Percentiles rank a stretch among this genome's conserved stretches.
These are phyloP conservation scores for Xenopus borealis DNA, from an alignment of 2,113 vertebrate genomes.

Conservation along the genomic window DNA sequence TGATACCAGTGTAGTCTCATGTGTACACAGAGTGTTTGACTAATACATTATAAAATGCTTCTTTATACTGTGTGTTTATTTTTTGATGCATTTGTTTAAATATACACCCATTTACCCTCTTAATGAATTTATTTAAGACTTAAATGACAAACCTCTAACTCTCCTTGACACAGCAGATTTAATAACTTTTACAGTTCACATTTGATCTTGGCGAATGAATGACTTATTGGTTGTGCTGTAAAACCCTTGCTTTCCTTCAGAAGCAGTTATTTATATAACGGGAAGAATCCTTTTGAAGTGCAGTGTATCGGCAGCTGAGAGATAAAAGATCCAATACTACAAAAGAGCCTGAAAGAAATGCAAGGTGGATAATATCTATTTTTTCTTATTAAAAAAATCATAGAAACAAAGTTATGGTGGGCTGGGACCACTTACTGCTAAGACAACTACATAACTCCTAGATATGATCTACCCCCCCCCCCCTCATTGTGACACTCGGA, in stretches of 20 bases:
- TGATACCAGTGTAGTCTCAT: too few species aligned
- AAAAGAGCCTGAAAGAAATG: constrained; percentile 36
- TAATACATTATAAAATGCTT: background rate
- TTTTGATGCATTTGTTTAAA: constrained; percentile 6
- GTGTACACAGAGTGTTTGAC: background rate
- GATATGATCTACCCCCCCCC: background rate
- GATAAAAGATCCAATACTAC: constrained; percentile 27
- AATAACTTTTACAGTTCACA: constrained; percentile 32
- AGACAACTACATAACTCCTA: background rate
- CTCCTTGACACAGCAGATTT: background rate
- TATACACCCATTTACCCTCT: constrained; percentile 6
- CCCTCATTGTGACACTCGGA: background rate
- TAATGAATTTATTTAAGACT: background rate
- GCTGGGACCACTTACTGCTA: constrained; percentile 28
- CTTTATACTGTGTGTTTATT: background rate
- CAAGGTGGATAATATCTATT: constrained; percentile 25
- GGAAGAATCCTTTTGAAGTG: constrained; percentile 34
- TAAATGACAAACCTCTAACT: background rate
- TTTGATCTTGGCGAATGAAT: constrained; percentile 35
- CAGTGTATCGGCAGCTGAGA: constrained; percentile 20
- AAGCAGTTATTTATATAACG: constrained; percentile 29
- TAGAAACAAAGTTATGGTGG: background rate
- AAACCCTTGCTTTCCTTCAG: constrained; percentile 37
- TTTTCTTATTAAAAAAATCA: constrained; percentile 12
- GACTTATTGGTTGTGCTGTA: constrained; percentile 29